Percentiles rank a stretch among this genome's conserved stretches.
phyloP scores from a whole-genome alignment of 2,888 invertebrate species.

The Hymenopus coronatus region DNA sequence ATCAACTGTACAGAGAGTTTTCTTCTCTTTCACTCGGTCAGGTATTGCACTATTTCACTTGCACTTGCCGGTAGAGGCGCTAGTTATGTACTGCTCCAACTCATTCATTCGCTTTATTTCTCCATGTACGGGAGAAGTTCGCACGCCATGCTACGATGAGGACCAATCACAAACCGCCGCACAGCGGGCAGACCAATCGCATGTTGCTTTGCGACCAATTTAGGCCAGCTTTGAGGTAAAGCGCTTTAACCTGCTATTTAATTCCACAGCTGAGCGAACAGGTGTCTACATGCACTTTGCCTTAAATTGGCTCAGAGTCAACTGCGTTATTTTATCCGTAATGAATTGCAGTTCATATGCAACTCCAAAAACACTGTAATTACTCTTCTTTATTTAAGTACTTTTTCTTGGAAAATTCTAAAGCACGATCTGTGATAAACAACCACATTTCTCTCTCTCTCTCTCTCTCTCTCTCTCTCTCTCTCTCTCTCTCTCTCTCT shows the following conservation, averaged over 20 bases:
- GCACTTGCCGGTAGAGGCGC: constrained; percentile 24
- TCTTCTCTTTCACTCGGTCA: background rate
- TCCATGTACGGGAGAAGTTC: background rate
- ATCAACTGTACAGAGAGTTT: background rate
- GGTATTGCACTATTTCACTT: constrained; percentile 1
- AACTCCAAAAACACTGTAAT: too few relatives aligned
- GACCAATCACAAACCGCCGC: constrained; percentile 13
- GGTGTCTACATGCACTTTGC: background rate
- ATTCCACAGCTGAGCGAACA: background rate
- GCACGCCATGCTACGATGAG: constrained; percentile 1
- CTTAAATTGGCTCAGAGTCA: too few relatives aligned
- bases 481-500: too few relatives aligned
- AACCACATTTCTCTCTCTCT: too few relatives aligned
- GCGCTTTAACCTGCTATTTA: background rate
- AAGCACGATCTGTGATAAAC: too few relatives aligned
- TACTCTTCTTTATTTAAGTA: too few relatives aligned
- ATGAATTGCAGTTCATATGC: too few relatives aligned
- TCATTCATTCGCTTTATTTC: constrained; percentile 1
- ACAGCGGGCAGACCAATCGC: constrained; percentile 13
- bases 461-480: too few relatives aligned
- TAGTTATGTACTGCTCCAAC: constrained; percentile 9
- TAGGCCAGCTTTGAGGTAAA: background rate
- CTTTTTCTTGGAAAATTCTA: too few relatives aligned
- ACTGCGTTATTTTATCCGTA: too few relatives aligned
- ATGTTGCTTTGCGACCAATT: background rate